Base-by-base conservation (phyloP, 2,113 vertebrate genomes). In the Ciconia maguari region DNA sequence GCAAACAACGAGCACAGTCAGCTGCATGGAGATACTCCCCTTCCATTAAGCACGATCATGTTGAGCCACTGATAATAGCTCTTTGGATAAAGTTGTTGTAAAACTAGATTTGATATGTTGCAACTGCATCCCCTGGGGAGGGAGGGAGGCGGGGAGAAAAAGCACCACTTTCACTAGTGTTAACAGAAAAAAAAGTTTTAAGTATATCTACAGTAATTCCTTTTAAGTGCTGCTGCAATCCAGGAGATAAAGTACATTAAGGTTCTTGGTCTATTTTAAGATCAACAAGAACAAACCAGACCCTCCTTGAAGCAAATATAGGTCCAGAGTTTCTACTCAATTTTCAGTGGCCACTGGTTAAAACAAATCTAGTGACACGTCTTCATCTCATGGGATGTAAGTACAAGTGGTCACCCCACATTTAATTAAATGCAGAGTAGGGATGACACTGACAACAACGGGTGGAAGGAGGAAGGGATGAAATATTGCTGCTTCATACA, bases 1-100 rank as follows among this genome's bases (percentile, higher is more conserved):
- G 34, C 65, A 42, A 69, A 78, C 55, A 84, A 32, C 3, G 13
- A 80, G n/a, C 38, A 48, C 7, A 58, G 81, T 32, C 48, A 77
- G n/a, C 48, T 87, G 52, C 65, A 32, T 7, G 20, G 20, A 51
- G 14, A 19, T 65, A 60, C 26, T 52, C 5, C 32, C 34, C 38
- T 41, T 11, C 1, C 27, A 48, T 4, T 25, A 26, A 26, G 34
- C 8, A 52, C 1, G 4, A 46, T 2, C 1, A 30, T 7, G 18
- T 0, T 34, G 13, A 78, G 42, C 16, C 68, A 44, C 58, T 29
- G 44, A 8, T 16, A 89, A 66, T 10, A 52, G 46, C 8, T 42
- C 21, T 64, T 29, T 22, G 12, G 6, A 76, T 54, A 38, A 91
- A 82, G 26, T 2, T 2, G 4, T 5, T 54, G 6, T 44, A 87